Evolutionary conservation across 1,140 invertebrate species (phyloP).

Genomic region (Conus betulinus): DNA sequence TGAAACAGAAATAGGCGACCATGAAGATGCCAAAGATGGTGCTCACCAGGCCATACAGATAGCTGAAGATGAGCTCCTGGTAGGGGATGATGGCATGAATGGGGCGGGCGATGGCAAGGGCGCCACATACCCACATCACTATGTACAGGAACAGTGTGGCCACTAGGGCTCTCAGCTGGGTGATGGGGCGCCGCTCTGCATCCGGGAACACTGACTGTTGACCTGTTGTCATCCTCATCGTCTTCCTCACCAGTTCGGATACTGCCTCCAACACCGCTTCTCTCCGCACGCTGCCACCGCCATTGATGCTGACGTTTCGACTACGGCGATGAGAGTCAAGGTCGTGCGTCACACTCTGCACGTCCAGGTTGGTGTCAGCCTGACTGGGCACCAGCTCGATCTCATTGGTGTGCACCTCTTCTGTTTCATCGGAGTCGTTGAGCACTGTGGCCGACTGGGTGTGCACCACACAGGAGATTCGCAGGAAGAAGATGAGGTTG

Average conservation of each 20-base stretch:
- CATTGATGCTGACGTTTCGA: constrained; percentile 35
- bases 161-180: constrained; percentile 87
- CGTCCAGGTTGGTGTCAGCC: constrained; percentile 57
- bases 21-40: constrained; percentile 88
- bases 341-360: constrained; percentile 46
- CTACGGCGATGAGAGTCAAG: constrained; percentile 17
- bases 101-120: constrained; percentile 77
- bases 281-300: constrained; percentile 11
- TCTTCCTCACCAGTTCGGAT: constrained; percentile 76
- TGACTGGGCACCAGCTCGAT: constrained; percentile 71
- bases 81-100: constrained; percentile 79
- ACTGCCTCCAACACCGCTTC: constrained; percentile 26
- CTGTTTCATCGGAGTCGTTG: constrained; percentile 61
- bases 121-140: constrained; percentile 84
- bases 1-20: constrained; percentile 89
- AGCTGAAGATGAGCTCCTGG: constrained; percentile 87
- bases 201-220: constrained; percentile 83
- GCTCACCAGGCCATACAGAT: constrained; percentile 84
- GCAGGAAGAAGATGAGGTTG: constrained; percentile 84
- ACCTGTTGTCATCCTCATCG: background rate
- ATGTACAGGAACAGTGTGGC: constrained; percentile 85
- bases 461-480: constrained; percentile 84
- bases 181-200: constrained; percentile 86
- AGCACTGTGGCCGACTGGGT: constrained; percentile 45
- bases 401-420: constrained; percentile 80